A percentile compares a stretch with the other conserved stretches of the same genome.
phyloP scores from a whole-genome alignment of 1,140 invertebrate species.

The Chionoecetes opilio region DNA sequence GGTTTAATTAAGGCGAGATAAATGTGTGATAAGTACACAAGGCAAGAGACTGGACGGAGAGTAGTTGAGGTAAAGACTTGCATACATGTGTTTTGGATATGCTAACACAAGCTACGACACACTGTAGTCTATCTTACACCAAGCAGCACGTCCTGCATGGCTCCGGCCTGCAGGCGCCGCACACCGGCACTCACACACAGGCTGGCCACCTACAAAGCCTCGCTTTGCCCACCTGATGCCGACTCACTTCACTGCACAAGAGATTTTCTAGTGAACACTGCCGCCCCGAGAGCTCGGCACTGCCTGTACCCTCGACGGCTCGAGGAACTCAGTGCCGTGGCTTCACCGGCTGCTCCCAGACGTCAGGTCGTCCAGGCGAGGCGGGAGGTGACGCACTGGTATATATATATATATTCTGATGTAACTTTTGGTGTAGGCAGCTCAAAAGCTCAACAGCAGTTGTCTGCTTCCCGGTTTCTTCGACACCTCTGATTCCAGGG shows the following conservation, averaged over 20 bases:
- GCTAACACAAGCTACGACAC: conserved; percentile 16
- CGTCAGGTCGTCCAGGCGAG: neutral
- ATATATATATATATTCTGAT: neutral
- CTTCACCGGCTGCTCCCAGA: neutral
- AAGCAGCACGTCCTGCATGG: neutral
- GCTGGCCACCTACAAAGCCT: no score
- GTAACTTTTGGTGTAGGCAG: no score
- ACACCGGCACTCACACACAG: no score
- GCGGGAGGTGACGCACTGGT: neutral
- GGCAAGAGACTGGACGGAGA: conserved; percentile 53
- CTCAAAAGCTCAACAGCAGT: neutral
- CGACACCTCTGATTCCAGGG: neutral
- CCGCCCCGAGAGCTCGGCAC: neutral
- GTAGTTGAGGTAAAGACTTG: conserved; percentile 8
- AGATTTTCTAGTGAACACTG: neutral
- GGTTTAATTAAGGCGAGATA: conserved; percentile 35
- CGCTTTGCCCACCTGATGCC: no score
- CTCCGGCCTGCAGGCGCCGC: no score
- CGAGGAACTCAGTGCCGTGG: neutral
- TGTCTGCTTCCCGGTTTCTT: neutral
- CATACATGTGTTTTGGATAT: neutral
- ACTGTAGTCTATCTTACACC: conserved; percentile 16
- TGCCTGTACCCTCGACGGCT: neutral
- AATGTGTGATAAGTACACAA: neutral
- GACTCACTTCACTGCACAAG: no score